Evolutionary conservation across 2,113 vertebrate species (phyloP), one percentile per base, ranked within the genome.

Genomic region (Mesembrinibis cayennensis): DNA sequence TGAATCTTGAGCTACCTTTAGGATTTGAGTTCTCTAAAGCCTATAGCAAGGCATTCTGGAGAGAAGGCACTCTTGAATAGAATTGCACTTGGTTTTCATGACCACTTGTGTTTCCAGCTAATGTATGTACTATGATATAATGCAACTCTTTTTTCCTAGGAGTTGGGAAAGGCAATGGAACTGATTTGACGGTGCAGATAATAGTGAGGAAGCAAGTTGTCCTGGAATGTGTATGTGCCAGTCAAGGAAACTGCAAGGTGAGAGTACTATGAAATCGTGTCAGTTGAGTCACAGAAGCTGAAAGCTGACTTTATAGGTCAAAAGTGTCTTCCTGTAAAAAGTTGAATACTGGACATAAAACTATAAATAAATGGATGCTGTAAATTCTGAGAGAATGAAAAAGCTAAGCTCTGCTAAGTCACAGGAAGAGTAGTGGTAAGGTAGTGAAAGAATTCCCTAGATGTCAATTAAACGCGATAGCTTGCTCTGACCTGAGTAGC

Each of bases 91-190:
- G 21, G 4, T 49, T 93, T 85, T 77, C 6, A 8, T 59, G 56
- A 47, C 55, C 27, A 3, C 2, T 82, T 69, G 6, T 12, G 10
- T 32, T 88, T 90, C 26, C 13, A 86, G 76, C 65, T 93, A 29
- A 73, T 8, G 1, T 55, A 3, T 32, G 0, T 78, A 7, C 44
- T 63, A 6, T 74, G 9, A 27, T 69, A 16, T 87, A 93, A 95
- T 40, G 58, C 4, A 65, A 49, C 18, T 47, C 34, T 86, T 88
- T 55, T 45, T 67, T 90, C 56, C 61, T 95, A 99, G 99, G 99
- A 94, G 97, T 99, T 96, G 99, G 99, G 50, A 98, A 98, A 90
- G 98, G 99, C 42, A 97, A 99, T 55, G 99, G 99, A 94, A 98
- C 90, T 63, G 99, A 99, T 91, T 96, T 99, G 80, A 98, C 97